Evolutionary conservation across 2,888 invertebrate genomes (phyloP).

Genomic region (Ernsta delagoae): DNA sequence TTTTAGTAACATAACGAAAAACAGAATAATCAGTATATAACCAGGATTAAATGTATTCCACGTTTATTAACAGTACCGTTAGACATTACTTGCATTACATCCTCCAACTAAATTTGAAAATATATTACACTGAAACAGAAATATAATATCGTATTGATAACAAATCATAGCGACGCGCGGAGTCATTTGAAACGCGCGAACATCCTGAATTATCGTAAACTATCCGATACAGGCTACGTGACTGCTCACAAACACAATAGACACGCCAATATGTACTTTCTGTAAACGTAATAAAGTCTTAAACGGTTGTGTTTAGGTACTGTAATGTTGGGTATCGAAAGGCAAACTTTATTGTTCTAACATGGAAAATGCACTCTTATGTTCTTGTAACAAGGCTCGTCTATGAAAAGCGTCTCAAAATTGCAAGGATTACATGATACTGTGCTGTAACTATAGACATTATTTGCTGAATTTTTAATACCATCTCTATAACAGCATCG

Average conservation of each 20-base stretch:
- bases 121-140: no score
- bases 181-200: slow-evolving; percentile 42
- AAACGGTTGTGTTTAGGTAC: background rate
- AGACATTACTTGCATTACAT: no score
- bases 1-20: no score
- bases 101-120: slow-evolving; percentile 1
- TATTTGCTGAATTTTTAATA: no score
- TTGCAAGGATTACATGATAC: no score
- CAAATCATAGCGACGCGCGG: slow-evolving; percentile 10
- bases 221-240: slow-evolving; percentile 45
- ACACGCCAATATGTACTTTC: slow-evolving; percentile 36
- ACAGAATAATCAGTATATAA: no score
- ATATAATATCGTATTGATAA: slow-evolving; percentile 28
- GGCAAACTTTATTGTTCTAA: background rate
- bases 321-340: background rate
- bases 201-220: slow-evolving; percentile 55
- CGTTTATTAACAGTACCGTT: no score
- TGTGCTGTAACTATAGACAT: no score
- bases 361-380: background rate
- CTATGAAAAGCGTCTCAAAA: background rate
- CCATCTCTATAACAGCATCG: no score
- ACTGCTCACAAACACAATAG: slow-evolving; percentile 27
- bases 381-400: background rate
- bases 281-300: slow-evolving; percentile 18
- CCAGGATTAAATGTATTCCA: no score